phyloP scores from a whole-genome alignment of 2,113 vertebrate genomes.

The Cygnus atratus region DNA sequence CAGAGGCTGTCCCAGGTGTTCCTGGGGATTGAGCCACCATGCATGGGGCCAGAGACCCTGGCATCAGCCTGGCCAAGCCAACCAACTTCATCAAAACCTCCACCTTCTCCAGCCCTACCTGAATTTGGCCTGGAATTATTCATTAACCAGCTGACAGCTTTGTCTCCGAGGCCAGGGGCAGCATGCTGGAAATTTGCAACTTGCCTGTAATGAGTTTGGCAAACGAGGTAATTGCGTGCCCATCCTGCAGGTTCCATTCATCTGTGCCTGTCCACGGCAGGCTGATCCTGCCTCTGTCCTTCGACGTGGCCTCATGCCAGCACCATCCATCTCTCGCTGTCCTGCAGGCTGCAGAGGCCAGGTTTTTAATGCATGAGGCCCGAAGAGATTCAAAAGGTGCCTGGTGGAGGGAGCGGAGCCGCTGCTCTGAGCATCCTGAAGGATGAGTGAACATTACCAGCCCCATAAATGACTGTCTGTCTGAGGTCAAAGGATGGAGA shows the following conservation, averaged over 20 bases:
- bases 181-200: not conserved
- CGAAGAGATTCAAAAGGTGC: not conserved
- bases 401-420: not conserved
- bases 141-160: not conserved
- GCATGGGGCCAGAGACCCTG: not conserved
- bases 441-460: not conserved
- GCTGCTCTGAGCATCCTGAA: not conserved
- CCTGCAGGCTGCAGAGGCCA: not conserved
- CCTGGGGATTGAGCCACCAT: not conserved
- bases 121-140: not conserved
- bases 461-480: not conserved
- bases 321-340: not conserved
- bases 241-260: not conserved
- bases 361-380: not conserved
- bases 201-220: not conserved
- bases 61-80: not conserved
- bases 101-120: not conserved
- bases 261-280: not conserved
- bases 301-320: not conserved
- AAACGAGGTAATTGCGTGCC: not conserved
- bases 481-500: not conserved
- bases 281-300: not conserved
- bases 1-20: not conserved
- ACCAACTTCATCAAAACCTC: not conserved
- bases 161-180: not conserved